Evolutionary conservation across 2,797 vertebrate species (phyloP).

Genomic region (Geotrypetes seraphini): DNA sequence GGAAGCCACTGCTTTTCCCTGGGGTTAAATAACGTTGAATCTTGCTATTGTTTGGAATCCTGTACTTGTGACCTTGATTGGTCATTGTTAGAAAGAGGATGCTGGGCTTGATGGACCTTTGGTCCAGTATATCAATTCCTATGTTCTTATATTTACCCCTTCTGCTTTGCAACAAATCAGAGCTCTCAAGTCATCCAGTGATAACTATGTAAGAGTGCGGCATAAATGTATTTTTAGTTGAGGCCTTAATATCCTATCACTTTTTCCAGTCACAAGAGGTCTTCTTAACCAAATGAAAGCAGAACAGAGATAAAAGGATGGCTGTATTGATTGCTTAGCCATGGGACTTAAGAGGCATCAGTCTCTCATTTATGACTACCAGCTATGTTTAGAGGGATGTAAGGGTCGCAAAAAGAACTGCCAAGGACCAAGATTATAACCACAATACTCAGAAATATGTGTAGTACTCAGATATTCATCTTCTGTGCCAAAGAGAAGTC

Average conservation of each 20-base stretch:
- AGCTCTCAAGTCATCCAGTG: no score
- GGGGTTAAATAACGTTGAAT: no score
- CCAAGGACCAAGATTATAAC: constrained; percentile 12
- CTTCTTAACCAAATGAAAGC: background rate
- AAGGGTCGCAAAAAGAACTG: background rate
- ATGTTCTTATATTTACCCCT: no score
- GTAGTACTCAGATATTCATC: background rate
- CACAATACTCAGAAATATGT: constrained; percentile 18
- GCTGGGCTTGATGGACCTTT: no score
- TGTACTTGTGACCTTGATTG: no score
- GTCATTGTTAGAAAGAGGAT: no score
- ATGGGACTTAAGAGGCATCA: background rate
- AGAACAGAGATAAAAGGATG: background rate
- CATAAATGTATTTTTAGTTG: background rate
- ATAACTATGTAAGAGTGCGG: no score
- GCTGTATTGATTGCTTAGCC: background rate
- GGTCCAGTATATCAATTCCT: no score
- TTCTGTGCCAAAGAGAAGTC: constrained; percentile 1
- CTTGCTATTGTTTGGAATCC: no score
- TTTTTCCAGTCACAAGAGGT: background rate
- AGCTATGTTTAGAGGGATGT: constrained; percentile 3
- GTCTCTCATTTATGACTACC: constrained; percentile 10
- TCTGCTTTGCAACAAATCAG: no score
- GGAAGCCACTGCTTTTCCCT: no score
- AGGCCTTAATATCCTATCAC: background rate